Evolutionary conservation across 2,797 vertebrate genomes (phyloP).

Genomic region (Selene dorsalis): DNA sequence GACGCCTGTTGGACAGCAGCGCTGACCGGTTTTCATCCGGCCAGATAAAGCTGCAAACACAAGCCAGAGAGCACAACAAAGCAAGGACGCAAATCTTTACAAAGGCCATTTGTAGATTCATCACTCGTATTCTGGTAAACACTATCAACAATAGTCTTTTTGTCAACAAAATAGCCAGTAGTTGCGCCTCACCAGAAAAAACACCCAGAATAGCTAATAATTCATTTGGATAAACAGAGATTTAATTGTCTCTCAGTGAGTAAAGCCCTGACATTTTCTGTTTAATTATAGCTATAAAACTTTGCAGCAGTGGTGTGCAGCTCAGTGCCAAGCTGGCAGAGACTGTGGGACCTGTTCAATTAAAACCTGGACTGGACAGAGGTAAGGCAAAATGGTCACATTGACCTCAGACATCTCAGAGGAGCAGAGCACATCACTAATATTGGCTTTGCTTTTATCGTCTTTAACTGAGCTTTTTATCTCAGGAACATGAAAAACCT

Average conservation of each 20-base stretch:
- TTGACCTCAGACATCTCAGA: conserved; percentile 18
- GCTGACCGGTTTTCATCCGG: conserved; percentile 43
- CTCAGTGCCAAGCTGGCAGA: conserved; percentile 61
- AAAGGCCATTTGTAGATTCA: conserved; percentile 53
- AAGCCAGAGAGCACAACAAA: conserved; percentile 58
- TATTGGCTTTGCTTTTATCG: background rate
- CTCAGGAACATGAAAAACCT: background rate
- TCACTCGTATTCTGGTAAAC: conserved; percentile 52
- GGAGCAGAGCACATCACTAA: background rate
- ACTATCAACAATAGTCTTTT: conserved; percentile 53
- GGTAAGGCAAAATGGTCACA: conserved; percentile 31
- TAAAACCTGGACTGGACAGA: conserved; percentile 35
- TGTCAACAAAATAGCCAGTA: conserved; percentile 48
- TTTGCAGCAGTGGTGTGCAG: conserved; percentile 40
- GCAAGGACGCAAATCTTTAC: conserved; percentile 63
- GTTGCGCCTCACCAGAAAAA: conserved; percentile 45
- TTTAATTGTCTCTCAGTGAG: conserved; percentile 68
- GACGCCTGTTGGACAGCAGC: conserved; percentile 35
- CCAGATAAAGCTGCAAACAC: conserved; percentile 46
- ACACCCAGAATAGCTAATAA: conserved; percentile 61
- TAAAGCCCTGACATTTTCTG: conserved; percentile 64
- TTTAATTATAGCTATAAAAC: conserved; percentile 74
- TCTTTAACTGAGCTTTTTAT: background rate
- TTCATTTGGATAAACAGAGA: conserved; percentile 72
- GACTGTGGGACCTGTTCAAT: conserved; percentile 50